These are phyloP conservation scores for Allacma fusca DNA, from an alignment of 2,888 invertebrate species.

Conservation along the genomic window DNA sequence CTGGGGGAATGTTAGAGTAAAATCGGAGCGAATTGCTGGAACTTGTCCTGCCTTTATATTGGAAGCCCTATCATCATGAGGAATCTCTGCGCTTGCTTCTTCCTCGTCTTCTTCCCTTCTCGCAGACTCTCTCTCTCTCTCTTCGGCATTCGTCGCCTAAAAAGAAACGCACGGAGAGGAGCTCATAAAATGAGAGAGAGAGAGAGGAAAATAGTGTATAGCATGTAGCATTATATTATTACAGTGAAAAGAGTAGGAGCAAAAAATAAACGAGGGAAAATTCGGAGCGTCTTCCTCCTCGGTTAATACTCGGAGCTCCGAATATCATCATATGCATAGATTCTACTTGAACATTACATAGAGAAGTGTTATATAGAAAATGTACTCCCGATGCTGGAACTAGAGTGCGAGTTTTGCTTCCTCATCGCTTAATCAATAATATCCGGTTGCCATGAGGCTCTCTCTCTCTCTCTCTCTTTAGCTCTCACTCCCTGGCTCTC, in stretches of 20 bases:
- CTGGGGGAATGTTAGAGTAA: not conserved
- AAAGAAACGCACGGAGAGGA: not conserved
- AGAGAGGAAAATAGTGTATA: not conserved
- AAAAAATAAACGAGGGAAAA: not conserved
- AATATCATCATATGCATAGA: no score
- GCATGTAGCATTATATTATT: no score
- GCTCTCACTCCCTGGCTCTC: not conserved
- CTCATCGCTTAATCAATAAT: slow-evolving; percentile 51
- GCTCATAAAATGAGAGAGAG: not conserved
- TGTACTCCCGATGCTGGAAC: no score
- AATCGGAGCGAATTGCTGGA: not conserved
- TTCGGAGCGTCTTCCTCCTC: not conserved
- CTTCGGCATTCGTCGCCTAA: not conserved
- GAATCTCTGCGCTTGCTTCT: slow-evolving; percentile 24
- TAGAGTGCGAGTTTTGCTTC: slow-evolving; percentile 27
- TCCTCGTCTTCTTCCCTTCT: slow-evolving; percentile 10
- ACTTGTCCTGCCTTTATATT: slow-evolving; percentile 23
- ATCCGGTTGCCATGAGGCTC: slow-evolving; percentile 46
- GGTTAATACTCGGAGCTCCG: slow-evolving; percentile 5
- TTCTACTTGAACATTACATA: not conserved
- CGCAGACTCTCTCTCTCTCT: slow-evolving; percentile 19
- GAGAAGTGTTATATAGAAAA: no score
- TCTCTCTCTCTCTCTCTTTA: slow-evolving; percentile 19
- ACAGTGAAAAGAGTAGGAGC: not conserved
- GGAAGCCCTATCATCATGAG: not conserved